Evolutionary conservation across 1,140 invertebrate genomes (phyloP).

Genomic region (Papilio polytes): DNA sequence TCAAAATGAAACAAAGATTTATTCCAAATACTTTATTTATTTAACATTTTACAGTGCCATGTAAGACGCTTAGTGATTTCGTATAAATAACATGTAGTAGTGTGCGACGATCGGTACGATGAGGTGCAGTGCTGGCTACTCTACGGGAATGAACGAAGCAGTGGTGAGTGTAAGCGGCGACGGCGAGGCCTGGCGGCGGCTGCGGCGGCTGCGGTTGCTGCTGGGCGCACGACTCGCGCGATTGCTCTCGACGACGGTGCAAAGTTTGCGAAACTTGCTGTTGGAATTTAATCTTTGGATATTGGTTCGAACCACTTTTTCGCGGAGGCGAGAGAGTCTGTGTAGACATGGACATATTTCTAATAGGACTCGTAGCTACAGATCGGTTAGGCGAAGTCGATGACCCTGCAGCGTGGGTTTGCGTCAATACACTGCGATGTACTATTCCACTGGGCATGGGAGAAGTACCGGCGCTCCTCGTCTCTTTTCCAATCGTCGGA

Average conservation of each 20-base stretch:
- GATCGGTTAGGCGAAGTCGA: constrained; percentile 64
- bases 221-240: constrained; percentile 43
- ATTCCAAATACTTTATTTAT: constrained; percentile 22
- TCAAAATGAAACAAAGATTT: constrained; percentile 19
- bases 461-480: constrained; percentile 62
- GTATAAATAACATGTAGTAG: neutral
- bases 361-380: constrained; percentile 62
- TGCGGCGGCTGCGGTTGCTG: constrained; percentile 31
- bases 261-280: constrained; percentile 29
- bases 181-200: constrained; percentile 58
- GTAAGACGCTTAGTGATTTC: neutral
- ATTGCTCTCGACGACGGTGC: constrained; percentile 40
- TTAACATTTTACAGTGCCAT: neutral
- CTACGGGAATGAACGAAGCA: constrained; percentile 66
- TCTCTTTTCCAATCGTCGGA: constrained; percentile 41
- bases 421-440: constrained; percentile 41
- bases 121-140: constrained; percentile 54
- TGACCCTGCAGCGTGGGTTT: constrained; percentile 56
- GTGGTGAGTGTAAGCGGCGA: constrained; percentile 63
- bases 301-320: constrained; percentile 22
- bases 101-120: neutral
- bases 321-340: constrained; percentile 17
- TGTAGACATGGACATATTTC: constrained; percentile 28
- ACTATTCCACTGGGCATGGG: constrained; percentile 52
- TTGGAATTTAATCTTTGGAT: constrained; percentile 1